Percentiles rank a stretch among this genome's conserved stretches.
Evolutionary conservation across 2,113 vertebrate genomes (phyloP).

Genomic region (Myotis yumanensis): DNA sequence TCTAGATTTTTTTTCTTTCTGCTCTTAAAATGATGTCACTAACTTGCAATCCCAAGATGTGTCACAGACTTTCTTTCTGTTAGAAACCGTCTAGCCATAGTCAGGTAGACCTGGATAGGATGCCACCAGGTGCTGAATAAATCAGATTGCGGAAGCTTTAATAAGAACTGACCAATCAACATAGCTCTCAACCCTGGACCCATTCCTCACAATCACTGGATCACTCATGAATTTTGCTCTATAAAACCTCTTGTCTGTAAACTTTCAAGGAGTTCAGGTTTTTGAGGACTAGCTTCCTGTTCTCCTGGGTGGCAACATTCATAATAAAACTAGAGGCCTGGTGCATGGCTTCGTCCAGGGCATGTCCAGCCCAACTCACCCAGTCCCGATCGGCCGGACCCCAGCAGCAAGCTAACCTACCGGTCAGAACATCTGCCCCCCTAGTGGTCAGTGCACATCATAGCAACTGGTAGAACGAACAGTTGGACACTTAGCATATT

Average conservation of each 20-base stretch:
- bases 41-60: neutral
- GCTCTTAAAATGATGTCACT: neutral
- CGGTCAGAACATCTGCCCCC: no score
- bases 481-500: no score
- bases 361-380: no score
- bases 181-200: neutral
- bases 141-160: neutral
- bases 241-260: neutral
- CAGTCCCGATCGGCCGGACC: no score
- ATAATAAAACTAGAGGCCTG: neutral
- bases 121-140: neutral
- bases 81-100: neutral
- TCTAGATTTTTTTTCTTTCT: neutral
- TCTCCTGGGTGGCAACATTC: neutral
- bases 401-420: no score
- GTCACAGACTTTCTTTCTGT: neutral
- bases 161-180: neutral
- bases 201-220: neutral
- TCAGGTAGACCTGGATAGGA: neutral
- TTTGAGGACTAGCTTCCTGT: neutral
- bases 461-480: no score
- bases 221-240: neutral
- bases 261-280: neutral
- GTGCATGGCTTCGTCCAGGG: no score
- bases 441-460: no score